These are phyloP conservation scores for Nomada lathburiana DNA, from an alignment of 2,888 invertebrate species.

Conservation along the genomic window DNA sequence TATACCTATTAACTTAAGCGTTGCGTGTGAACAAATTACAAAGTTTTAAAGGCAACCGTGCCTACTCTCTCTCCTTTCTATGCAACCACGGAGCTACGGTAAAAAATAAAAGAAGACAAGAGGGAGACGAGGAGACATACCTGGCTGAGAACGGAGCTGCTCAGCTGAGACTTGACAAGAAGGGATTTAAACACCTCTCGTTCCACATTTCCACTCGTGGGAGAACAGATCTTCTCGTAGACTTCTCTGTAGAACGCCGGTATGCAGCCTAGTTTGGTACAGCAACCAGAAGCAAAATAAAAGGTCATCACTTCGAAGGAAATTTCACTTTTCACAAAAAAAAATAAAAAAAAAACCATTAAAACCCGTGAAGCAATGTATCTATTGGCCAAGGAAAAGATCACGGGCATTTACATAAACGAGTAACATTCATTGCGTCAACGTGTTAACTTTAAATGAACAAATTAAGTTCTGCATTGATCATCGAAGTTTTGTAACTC, in stretches of 20 bases:
- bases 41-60: conserved; percentile 25
- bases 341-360: not conserved
- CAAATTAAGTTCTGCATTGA: not conserved
- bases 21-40: conserved; percentile 35
- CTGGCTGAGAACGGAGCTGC: conserved; percentile 84
- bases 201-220: conserved; percentile 85
- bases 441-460: conserved; percentile 6
- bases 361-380: not conserved
- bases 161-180: conserved; percentile 85
- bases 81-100: not conserved
- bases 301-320: conserved; percentile 43
- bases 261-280: conserved; percentile 83
- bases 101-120: conserved; percentile 21
- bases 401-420: conserved; percentile 1
- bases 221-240: conserved; percentile 86
- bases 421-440: not conserved
- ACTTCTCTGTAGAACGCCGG: conserved; percentile 86
- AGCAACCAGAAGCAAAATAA: conserved; percentile 60
- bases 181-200: conserved; percentile 86
- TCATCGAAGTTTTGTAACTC: not conserved
- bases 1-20: conserved; percentile 24
- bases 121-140: conserved; percentile 69
- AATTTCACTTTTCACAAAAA: conserved; percentile 39
- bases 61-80: conserved; percentile 38
- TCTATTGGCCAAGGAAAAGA: not conserved